Conservation (phyloP, 2,888 invertebrate species). For the Mystacides longicornis region DNA sequence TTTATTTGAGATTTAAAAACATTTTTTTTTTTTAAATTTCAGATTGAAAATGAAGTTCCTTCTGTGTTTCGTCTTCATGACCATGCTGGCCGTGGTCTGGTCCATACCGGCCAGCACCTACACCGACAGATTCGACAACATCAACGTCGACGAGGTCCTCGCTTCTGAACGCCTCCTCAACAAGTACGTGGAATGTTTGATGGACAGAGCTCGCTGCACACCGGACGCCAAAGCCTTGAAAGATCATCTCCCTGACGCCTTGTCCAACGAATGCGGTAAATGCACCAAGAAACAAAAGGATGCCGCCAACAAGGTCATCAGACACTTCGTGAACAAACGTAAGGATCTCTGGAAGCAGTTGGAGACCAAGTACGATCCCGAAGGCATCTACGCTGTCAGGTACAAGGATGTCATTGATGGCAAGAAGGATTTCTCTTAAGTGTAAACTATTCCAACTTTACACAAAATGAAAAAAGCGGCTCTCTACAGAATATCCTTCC, state of each 20-base stretch:
- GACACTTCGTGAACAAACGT: constrained; percentile 58
- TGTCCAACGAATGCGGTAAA: constrained; percentile 57
- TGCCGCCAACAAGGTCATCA: constrained; percentile 53
- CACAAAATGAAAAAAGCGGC: neutral
- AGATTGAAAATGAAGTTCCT: constrained; percentile 37
- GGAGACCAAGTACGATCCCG: constrained; percentile 61
- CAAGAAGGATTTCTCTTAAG: neutral
- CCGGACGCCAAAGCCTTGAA: constrained; percentile 56
- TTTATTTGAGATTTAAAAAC: too few relatives aligned
- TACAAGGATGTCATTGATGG: constrained; percentile 44
- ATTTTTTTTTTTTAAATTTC: too few relatives aligned
- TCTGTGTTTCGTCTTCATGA: constrained; percentile 36
- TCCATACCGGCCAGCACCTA: constrained; percentile 42
- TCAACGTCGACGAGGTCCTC: constrained; percentile 60
- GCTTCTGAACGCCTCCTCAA: constrained; percentile 57
- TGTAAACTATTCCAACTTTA: neutral
- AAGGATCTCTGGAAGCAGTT: constrained; percentile 57
- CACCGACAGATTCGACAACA: constrained; percentile 62
- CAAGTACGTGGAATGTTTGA: constrained; percentile 60
- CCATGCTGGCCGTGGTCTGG: constrained; percentile 37
- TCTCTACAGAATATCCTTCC: too few relatives aligned
- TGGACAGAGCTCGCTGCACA: constrained; percentile 58
- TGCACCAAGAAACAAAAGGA: constrained; percentile 54
- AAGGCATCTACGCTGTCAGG: constrained; percentile 55
- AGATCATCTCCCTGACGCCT: constrained; percentile 61